These are phyloP conservation scores for Hydrozoanthus gracilis DNA, from an alignment of 92 coral and sea anemone genomes.

Conservation along the genomic window DNA sequence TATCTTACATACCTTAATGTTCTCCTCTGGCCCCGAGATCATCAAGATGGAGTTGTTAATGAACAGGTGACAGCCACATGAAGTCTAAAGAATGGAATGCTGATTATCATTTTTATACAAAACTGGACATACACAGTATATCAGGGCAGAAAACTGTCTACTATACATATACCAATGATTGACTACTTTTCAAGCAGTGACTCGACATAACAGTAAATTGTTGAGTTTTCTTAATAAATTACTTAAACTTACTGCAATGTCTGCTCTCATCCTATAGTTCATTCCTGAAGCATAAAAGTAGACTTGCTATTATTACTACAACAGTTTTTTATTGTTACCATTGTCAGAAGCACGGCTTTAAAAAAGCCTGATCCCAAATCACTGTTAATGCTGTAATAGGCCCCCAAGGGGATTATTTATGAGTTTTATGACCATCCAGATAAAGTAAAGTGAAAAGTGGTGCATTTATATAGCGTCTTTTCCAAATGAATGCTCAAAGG, in stretches of 20 bases:
- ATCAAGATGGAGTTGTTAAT: constrained; percentile 14
- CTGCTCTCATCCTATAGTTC: constrained; percentile 29
- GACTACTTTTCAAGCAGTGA: not conserved
- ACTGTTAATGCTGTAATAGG: too few relatives aligned
- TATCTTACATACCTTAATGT: constrained; percentile 26
- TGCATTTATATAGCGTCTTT: too few relatives aligned
- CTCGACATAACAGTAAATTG: not conserved
- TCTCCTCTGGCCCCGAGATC: constrained; percentile 36
- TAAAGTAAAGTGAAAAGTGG: too few relatives aligned
- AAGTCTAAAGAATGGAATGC: not conserved
- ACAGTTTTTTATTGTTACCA: too few relatives aligned
- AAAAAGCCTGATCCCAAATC: not conserved
- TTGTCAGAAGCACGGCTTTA: not conserved
- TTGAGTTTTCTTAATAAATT: not conserved
- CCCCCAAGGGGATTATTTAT: too few relatives aligned
- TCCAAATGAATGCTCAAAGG: too few relatives aligned
- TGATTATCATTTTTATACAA: not conserved
- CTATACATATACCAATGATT: not conserved
- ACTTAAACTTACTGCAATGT: constrained; percentile 33
- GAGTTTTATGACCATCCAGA: too few relatives aligned
- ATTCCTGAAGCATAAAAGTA: not conserved
- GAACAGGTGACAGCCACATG: constrained; percentile 28
- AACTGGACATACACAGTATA: too few relatives aligned
- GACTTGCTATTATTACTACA: too few relatives aligned
- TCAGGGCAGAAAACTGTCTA: too few relatives aligned